phyloP scores from a whole-genome alignment of 2,113 vertebrate species.

The Caracal caracal region DNA sequence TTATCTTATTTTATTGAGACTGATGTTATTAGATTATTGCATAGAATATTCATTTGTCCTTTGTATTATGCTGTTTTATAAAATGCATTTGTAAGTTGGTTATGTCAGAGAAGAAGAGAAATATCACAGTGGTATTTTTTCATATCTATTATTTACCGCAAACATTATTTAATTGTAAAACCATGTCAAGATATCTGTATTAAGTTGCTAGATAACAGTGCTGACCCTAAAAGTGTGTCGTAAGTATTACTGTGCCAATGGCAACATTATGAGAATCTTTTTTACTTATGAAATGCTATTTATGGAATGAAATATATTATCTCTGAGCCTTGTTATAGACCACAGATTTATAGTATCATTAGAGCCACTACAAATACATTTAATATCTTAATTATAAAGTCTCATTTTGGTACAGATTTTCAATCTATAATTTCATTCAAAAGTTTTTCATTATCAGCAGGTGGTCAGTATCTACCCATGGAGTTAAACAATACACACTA shows the following conservation, averaged over 20 bases:
- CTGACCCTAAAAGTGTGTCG: neutral
- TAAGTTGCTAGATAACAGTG: neutral
- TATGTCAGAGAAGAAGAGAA: neutral
- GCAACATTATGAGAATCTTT: neutral
- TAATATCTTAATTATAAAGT: neutral
- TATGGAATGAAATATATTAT: conserved; percentile 2
- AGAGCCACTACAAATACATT: neutral
- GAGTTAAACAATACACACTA: neutral
- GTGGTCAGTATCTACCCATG: neutral
- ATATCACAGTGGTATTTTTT: neutral
- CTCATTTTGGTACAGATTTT: conserved; percentile 25
- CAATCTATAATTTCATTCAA: neutral
- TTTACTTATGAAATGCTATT: neutral
- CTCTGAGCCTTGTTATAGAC: neutral
- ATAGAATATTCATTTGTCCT: neutral
- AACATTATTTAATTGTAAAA: conserved; percentile 13
- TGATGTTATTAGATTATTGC: neutral
- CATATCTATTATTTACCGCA: neutral
- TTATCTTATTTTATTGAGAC: neutral
- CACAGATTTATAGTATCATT: neutral
- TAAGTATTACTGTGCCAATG: neutral
- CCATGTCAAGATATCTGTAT: neutral
- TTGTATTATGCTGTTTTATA: neutral
- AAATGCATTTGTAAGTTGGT: conserved; percentile 31
- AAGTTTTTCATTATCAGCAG: neutral